Percentiles rank a stretch among this genome's conserved stretches.
Conservation (phyloP, 2,888 invertebrate species). For the Drosophila birchii region DNA sequence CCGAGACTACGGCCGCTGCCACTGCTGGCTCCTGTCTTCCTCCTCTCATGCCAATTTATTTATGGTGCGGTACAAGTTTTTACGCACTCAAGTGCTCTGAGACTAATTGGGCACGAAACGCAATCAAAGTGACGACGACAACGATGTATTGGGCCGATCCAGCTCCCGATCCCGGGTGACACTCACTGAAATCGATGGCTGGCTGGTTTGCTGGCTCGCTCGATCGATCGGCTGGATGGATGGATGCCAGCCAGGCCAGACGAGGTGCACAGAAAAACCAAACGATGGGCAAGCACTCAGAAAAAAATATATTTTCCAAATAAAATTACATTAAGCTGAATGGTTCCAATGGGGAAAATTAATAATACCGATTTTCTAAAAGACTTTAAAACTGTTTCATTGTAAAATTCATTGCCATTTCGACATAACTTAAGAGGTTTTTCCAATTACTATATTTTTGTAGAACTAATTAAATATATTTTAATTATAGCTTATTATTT, state of each 20-base stretch:
- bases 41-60: constrained; percentile 83
- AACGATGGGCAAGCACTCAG: constrained; percentile 22
- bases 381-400: not conserved
- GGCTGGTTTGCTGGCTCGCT: constrained; percentile 23
- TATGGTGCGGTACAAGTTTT: constrained; percentile 84
- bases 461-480: too few species aligned
- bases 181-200: constrained; percentile 32
- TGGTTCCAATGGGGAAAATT: too few species aligned
- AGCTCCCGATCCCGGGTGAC: constrained; percentile 34
- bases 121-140: constrained; percentile 81
- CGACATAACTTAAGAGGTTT: not conserved
- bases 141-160: constrained; percentile 45
- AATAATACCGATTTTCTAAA: not conserved
- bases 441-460: too few species aligned
- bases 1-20: constrained; percentile 30
- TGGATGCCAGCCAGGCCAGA: constrained; percentile 25
- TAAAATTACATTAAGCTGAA: not conserved
- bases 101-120: constrained; percentile 85
- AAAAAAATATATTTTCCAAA: constrained; percentile 1
- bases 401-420: not conserved
- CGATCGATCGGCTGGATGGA: constrained; percentile 22
- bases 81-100: constrained; percentile 84
- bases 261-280: constrained; percentile 25
- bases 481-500: not conserved
- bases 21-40: constrained; percentile 76